Evolutionary conservation across 2,113 vertebrate species (phyloP), one percentile per base, ranked within the genome.

Genomic region (Falcunculus frontatus): DNA sequence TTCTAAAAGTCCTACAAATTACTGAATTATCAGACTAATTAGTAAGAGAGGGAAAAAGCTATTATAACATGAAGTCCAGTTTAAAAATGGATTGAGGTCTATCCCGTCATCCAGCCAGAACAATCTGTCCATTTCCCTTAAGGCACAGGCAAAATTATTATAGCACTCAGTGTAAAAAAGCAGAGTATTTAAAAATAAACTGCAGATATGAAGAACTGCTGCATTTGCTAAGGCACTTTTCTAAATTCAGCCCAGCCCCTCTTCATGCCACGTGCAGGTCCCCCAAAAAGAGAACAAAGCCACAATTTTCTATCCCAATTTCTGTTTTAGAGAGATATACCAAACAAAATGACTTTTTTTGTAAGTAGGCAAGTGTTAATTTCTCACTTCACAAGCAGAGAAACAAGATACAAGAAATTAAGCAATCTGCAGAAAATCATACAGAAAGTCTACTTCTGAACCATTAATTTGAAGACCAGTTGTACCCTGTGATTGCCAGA

Each of bases 31-130:
- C 41, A 62, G 64, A 62, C 85, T 96, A 93, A 96, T 95, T 95
- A 95, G 63, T 62, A 52, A 84, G 56, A 60, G 53, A 79, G 27
- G 8, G 22, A 13, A 65, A 89, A 92, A 89, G 69, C 86, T 95
- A 96, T 96, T 93, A 94, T 67, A 95, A 74, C 57, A 85, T 10
- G 25, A 87, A 62, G 52, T 89, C 68, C 69, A 56, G 84, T 93
- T 93, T 93, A 96, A 96, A 97, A 96, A 95, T 90, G 89, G 95
- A 93, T 87, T 64, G 88, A 96, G 80, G 88, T 94, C 80, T 94
- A 64, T 93, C 80, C 65, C 76, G 78, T 91, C 59, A 88, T 85
- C 81, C 95, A 94, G 77, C 81, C 91, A n/a, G 92, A 94, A 92
- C 79, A 95, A 46, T 32, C 75, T 90, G 47, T 64, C 60, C 56